Base-by-base conservation (phyloP, 2,888 invertebrate genomes). In the Orchesellides sinensis region DNA sequence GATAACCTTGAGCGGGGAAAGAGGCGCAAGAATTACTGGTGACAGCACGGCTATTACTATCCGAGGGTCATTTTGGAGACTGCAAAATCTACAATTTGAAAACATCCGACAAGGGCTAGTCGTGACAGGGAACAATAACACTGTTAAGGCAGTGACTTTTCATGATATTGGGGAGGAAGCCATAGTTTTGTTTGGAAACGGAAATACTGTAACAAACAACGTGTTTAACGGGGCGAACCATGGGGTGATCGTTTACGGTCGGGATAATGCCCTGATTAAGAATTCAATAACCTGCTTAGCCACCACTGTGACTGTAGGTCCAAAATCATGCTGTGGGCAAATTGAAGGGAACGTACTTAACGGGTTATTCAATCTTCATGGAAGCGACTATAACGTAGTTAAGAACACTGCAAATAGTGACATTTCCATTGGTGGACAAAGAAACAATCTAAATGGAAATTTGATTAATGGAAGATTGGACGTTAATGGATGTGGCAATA, bases 291-390 rank as follows among this genome's bases (percentile, higher is more conserved):
- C 78, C 4, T 32, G 49, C 29, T 19, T 49, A n/a, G 27, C 19
- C 10, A 35, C 49, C 17, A 17, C 78, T 25, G 68, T 83, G 5
- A 54, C 63, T 4, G 69, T 21, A 0, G 47, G 35, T 1, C 61
- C 59, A 6, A 69, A 69, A 52, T 79, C 79, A 1, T 83, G 83
- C 35, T 83, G 83, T 56, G 79, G 79, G n/a, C 29, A 17, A 10
- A 8, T 83, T 29, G 79, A 69, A n/a, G 45, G 35, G 0, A 83
- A 79, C 23, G 63, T 69, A 32, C 47, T 73, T 29, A 70, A 80
- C 17, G 68, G 83, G 45, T 32, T 74, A 23, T 12, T 78, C 6
- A 70, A 45, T 25, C 17, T 78, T 27, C 25, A 47, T 4, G 78
- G 69, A 12, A n/a, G 21, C 12, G 78, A 78, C 6, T 78, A 49